Percentiles rank a stretch among this genome's conserved stretches.
Evolutionary conservation across 2,888 invertebrate genomes (phyloP).

Genomic region (Synanthedon tipuliformis): DNA sequence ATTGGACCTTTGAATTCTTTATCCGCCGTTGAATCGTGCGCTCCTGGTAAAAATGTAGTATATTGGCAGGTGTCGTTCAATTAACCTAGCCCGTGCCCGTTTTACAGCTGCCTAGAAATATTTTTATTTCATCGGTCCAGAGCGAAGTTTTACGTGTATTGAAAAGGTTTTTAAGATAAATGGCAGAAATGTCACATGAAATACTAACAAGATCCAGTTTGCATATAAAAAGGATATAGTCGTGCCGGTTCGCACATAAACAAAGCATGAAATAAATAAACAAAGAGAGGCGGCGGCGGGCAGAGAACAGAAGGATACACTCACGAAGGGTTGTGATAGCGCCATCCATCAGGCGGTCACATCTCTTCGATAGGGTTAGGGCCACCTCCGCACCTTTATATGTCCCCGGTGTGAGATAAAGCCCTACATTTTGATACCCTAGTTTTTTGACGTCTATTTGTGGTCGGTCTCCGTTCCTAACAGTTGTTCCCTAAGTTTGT

Average conservation of each 20-base stretch:
- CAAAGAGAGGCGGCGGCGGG: conserved; percentile 35
- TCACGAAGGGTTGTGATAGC: conserved; percentile 53
- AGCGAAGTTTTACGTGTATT: not conserved
- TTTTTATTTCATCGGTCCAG: conserved; percentile 6
- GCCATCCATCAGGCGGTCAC: conserved; percentile 66
- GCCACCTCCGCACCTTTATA: conserved; percentile 67
- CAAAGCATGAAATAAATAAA: conserved; percentile 62
- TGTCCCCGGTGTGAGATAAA: conserved; percentile 63
- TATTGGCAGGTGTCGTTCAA: conserved; percentile 57
- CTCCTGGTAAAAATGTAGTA: conserved; percentile 34
- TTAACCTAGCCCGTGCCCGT: conserved; percentile 19
- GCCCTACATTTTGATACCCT: conserved; percentile 51
- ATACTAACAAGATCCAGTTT: not conserved
- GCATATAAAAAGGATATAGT: not conserved
- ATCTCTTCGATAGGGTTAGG: conserved; percentile 68
- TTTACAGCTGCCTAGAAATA: conserved; percentile 11
- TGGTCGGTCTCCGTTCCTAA: conserved; percentile 59
- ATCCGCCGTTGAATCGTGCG: conserved; percentile 31
- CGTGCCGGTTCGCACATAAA: conserved; percentile 51
- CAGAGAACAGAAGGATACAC: conserved; percentile 48
- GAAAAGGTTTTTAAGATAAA: not conserved
- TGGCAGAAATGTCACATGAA: not conserved
- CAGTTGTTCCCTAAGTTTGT: conserved; percentile 29
- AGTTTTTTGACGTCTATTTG: conserved; percentile 70
- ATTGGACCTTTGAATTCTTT: conserved; percentile 55